Evolutionary conservation across 2,113 vertebrate species (phyloP), one percentile per base, ranked within the genome.

Genomic region (Onychorhynchus coronatus): DNA sequence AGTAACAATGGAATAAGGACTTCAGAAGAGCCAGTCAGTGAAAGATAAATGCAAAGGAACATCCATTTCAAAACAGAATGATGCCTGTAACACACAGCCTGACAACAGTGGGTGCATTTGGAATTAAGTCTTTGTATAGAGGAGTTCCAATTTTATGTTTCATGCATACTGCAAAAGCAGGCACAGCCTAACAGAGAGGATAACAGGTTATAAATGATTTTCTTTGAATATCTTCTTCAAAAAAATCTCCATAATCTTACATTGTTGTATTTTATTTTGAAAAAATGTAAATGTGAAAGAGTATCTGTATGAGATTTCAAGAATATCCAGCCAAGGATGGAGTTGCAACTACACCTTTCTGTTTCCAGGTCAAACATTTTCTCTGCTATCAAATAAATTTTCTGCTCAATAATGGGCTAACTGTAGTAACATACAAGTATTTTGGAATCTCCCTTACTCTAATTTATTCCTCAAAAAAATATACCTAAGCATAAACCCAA

Each of bases 91-190:
- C 5, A 30, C 71, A 77, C 33, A 93, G 47, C 82, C 85, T 96
- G 63, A 95, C 94, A 96, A 85, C 63, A 91, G 78, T 85, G 9
- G 3, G 63, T 85, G 82, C 71, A 90, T 94, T 95, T 91, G 78
- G 85, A 96, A 96, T 95, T 88, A 96, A 95, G 93, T 88, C 82
- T 93, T 93, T 94, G 39, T 80, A 49, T 84, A 91, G 72, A 83
- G 30, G 58, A 91, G 75, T 77, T 93, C 61, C 89, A 81, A 94
- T 92, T 84, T 95, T 88, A 17, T 84, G 83, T 92, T 96, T 96
- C 87, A 79, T 94, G 52, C 90, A 93, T 95, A 63, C 91, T 63
- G 59, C 82, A 93, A 50, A 89, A 92, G 71, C 58, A 88, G 53
- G 59, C 67, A 53, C 59, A 86, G 75, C 56, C 90, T 82, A 91